Base-by-base conservation (phyloP, 1,140 invertebrate genomes). In the Vollenhovia emeryi region DNA sequence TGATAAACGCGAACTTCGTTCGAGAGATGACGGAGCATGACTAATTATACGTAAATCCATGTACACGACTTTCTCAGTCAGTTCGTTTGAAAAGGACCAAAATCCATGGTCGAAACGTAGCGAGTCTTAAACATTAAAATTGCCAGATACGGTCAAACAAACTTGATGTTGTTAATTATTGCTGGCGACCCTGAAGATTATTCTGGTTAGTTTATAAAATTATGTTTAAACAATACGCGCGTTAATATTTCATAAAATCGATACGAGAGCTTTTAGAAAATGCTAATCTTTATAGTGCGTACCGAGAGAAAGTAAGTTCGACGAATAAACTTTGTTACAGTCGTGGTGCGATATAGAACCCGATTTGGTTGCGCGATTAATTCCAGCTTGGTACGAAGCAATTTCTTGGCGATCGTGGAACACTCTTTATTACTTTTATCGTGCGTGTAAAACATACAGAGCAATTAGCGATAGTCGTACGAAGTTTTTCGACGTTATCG, bases 371-470 rank as follows among this genome's bases (percentile, higher is more conserved):
- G 24, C 64, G 36, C 48, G 78, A 80, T 80, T 80, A 80, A 80
- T 71, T 80, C 78, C 64, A 43, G 48, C 48, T 71, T 48, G 48
- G 33, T 71, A 43, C 21, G 24, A 64, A 36, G 75, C 18, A 59
- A 78, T 64, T 48, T 55, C 48, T 69, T 40, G 11, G 30, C 43
- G 45, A 27, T 30, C 18, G 3, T 24, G 60, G 5, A 66, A 78
- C 48, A 13, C 33, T 48, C 33, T 80, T 69, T 80, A 55, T 80
- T 69, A 69, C 13, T 43, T 80, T 80, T 80, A 80, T 71, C 78
- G 48, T 69, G 64, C 48, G 78, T 79, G 62, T 80, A 71, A 80
- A 79, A 80, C 69, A 71, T 80, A 80, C 64, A 21, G 48, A 71
- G 50, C 30, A 80, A 80, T 80, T 55, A 80, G 48, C 36, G 64